A percentile compares a stretch with the other conserved stretches of the same genome.
phyloP scores from a whole-genome alignment of 2,888 invertebrate genomes.

The Caenorhabditis sinica region DNA sequence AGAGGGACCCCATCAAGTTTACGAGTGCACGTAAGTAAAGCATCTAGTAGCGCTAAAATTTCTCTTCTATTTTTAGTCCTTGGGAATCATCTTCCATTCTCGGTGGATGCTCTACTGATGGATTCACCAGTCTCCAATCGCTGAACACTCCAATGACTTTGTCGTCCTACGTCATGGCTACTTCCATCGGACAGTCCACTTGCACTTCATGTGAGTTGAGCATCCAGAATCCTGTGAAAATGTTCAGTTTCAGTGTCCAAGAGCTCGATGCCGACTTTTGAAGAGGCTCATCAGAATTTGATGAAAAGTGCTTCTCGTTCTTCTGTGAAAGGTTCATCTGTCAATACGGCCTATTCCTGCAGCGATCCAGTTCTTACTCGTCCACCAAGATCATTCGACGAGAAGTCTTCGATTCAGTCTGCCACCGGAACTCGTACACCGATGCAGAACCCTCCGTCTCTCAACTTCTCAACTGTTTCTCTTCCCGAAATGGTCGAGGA shows the following conservation, averaged over 20 bases:
- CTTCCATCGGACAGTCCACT: conserved; percentile 19
- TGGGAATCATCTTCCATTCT: conserved; percentile 20
- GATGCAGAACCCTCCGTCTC: background rate
- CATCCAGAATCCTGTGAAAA: background rate
- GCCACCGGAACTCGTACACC: background rate
- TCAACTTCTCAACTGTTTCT: conserved; percentile 36
- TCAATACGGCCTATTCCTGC: conserved; percentile 29
- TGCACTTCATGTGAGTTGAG: background rate
- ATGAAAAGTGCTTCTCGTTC: background rate
- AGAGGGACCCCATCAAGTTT: conserved; percentile 19
- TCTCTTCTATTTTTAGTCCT: conserved; percentile 17
- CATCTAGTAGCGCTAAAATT: background rate
- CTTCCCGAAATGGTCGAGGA: conserved; percentile 36
- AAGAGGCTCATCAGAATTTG: background rate
- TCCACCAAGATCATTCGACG: conserved; percentile 20
- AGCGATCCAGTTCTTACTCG: background rate
- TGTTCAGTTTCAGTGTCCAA: conserved; percentile 37
- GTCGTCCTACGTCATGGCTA: conserved; percentile 26
- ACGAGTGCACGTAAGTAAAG: conserved; percentile 16
- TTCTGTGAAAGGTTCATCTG: background rate
- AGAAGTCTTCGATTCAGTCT: background rate
- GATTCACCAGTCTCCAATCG: background rate
- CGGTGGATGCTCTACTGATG: background rate
- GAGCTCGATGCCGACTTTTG: conserved; percentile 30
- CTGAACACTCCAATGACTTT: conserved; percentile 26